Evolutionary conservation across 2,888 invertebrate genomes (phyloP).

Genomic region (Sinotaia quadrata): DNA sequence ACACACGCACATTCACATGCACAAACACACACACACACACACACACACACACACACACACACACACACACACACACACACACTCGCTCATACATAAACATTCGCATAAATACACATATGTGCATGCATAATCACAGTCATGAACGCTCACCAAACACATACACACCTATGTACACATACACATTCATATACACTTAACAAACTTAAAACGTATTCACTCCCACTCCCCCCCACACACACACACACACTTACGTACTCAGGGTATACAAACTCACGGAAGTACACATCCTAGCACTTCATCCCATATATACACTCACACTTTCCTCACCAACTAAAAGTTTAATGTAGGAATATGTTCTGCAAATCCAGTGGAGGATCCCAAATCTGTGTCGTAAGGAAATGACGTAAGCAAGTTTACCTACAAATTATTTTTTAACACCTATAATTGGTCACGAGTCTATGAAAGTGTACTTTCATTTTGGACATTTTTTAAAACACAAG

Average conservation of each 20-base stretch:
- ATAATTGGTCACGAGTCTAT: no score
- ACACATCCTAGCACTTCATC: conserved; percentile 4
- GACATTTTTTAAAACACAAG: no score
- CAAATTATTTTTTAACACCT: no score
- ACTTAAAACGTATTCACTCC: background rate
- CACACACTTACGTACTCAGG: conserved; percentile 1
- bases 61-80: background rate
- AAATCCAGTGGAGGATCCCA: no score
- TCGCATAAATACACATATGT: conserved; percentile 2
- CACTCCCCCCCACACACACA: background rate
- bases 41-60: conserved; percentile 3
- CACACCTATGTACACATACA: conserved; percentile 4
- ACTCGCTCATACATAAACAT: background rate
- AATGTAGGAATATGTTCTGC: no score
- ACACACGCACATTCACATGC: background rate
- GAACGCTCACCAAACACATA: background rate
- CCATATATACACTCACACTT: background rate
- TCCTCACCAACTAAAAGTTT: no score
- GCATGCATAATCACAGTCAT: conserved; percentile 11
- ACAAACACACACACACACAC: background rate
- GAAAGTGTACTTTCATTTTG: no score
- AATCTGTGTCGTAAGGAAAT: no score
- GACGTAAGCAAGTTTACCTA: no score
- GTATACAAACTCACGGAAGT: background rate
- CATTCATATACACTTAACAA: background rate